A percentile compares a stretch with the other conserved stretches of the same genome.
phyloP scores from a whole-genome alignment of 2,888 invertebrate genomes.

The Eristalinus sepulchralis region DNA sequence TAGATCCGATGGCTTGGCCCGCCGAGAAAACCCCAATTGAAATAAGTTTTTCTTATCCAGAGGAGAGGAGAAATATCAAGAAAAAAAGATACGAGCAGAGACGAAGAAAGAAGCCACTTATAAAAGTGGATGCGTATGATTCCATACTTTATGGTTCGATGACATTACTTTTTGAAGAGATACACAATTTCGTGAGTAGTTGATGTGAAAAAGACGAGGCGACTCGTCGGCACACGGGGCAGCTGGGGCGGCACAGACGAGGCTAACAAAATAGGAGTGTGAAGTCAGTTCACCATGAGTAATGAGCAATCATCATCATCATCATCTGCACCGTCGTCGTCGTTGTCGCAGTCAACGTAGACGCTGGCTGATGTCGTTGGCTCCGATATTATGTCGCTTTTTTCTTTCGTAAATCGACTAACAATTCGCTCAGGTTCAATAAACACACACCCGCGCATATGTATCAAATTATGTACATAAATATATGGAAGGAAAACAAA shows the following conservation, averaged over 20 bases:
- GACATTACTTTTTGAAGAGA: slow-evolving; percentile 76
- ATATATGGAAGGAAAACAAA: background rate
- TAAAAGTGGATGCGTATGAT: slow-evolving; percentile 67
- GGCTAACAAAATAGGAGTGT: slow-evolving; percentile 61
- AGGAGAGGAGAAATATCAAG: slow-evolving; percentile 7
- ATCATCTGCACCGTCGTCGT: background rate
- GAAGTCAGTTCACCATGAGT: slow-evolving; percentile 63
- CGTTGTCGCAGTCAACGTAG: background rate
- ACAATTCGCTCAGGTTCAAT: slow-evolving; percentile 62
- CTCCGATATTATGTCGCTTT: slow-evolving; percentile 54
- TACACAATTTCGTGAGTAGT: slow-evolving; percentile 63
- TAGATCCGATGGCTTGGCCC: slow-evolving; percentile 33
- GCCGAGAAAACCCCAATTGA: slow-evolving; percentile 62
- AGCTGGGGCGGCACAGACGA: slow-evolving; percentile 9
- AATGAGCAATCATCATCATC: slow-evolving; percentile 61
- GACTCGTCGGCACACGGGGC: slow-evolving; percentile 31
- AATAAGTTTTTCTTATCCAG: slow-evolving; percentile 55
- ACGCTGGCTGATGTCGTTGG: slow-evolving; percentile 23
- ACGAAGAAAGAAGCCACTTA: slow-evolving; percentile 54
- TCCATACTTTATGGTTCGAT: slow-evolving; percentile 76
- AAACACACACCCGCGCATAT: slow-evolving; percentile 20
- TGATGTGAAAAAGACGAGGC: slow-evolving; percentile 43
- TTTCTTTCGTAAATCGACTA: slow-evolving; percentile 56
- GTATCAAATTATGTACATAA: slow-evolving; percentile 21
- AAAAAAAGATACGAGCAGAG: slow-evolving; percentile 7